Evolutionary conservation across 2,888 invertebrate genomes (phyloP).

Genomic region (Synergus itoensis): DNA sequence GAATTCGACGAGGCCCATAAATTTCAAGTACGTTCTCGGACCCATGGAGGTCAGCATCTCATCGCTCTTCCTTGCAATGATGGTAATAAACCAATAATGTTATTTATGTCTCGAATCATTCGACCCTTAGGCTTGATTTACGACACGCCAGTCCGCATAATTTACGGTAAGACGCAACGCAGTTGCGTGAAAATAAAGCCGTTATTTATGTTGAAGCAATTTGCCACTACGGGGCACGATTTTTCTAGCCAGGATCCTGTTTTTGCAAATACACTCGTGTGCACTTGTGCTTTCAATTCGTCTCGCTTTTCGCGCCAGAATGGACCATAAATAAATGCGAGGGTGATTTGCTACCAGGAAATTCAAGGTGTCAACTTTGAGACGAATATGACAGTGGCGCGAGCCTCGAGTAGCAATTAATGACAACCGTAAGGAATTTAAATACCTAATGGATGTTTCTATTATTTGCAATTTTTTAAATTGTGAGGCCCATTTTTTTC

Average conservation of each 20-base stretch:
- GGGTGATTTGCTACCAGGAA: not conserved
- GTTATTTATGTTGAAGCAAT: slow-evolving; percentile 63
- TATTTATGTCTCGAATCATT: slow-evolving; percentile 75
- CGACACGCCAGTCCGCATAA: slow-evolving; percentile 56
- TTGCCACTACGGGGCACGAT: slow-evolving; percentile 17
- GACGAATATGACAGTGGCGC: not conserved
- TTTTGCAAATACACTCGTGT: not conserved
- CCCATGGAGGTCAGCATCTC: slow-evolving; percentile 27
- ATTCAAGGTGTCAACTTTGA: not conserved
- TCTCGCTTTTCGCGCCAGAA: not conserved
- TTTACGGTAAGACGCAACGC: slow-evolving; percentile 62
- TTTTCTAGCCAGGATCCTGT: slow-evolving; percentile 1
- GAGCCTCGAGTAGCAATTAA: not conserved
- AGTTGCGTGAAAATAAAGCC: slow-evolving; percentile 69
- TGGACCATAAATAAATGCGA: slow-evolving; percentile 19
- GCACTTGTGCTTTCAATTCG: not conserved
- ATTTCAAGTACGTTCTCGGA: slow-evolving; percentile 44
- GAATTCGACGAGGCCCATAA: slow-evolving; percentile 48
- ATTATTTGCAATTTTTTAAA: too few species aligned
- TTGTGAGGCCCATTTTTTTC: not conserved
- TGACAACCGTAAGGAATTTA: not conserved
- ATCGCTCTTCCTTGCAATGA: slow-evolving; percentile 54
- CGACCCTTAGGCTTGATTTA: slow-evolving; percentile 72
- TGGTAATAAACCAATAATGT: slow-evolving; percentile 74
- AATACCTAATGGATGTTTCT: not conserved